Evolutionary conservation across 2,888 invertebrate species (phyloP).

Genomic region (Sipha maydis): DNA sequence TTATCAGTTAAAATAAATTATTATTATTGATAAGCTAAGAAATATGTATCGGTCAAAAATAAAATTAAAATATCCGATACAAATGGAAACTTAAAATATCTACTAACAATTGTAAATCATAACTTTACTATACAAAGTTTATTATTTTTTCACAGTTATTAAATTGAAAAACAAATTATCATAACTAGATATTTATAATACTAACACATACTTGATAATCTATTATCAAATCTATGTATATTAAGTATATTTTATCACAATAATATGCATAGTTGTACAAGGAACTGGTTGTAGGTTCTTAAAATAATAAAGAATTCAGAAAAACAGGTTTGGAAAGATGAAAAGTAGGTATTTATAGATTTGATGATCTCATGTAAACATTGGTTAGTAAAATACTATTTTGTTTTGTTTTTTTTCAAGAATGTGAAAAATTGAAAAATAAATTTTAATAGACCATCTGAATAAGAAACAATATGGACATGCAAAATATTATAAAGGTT

Average conservation of each 20-base stretch:
- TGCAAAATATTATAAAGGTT: too few species aligned
- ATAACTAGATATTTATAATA: background rate
- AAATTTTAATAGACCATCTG: background rate
- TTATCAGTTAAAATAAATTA: background rate
- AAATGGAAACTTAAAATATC: constrained; percentile 7
- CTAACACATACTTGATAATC: background rate
- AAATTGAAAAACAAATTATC: background rate
- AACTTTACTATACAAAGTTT: background rate
- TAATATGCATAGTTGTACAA: too few species aligned
- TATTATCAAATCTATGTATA: background rate
- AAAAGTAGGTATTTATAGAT: background rate
- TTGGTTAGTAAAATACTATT: background rate
- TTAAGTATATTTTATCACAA: background rate
- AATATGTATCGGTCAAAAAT: constrained; percentile 47
- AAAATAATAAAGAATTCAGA: background rate
- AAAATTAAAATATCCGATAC: constrained; percentile 50
- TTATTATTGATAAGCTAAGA: background rate
- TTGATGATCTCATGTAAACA: background rate
- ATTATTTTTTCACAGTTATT: background rate
- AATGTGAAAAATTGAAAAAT: background rate
- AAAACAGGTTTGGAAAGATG: background rate
- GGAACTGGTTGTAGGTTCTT: background rate
- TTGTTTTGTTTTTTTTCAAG: background rate
- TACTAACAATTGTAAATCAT: background rate
- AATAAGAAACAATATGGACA: too few species aligned